Base-by-base conservation (phyloP, 2,797 vertebrate species). In the Euthynnus affinis region DNA sequence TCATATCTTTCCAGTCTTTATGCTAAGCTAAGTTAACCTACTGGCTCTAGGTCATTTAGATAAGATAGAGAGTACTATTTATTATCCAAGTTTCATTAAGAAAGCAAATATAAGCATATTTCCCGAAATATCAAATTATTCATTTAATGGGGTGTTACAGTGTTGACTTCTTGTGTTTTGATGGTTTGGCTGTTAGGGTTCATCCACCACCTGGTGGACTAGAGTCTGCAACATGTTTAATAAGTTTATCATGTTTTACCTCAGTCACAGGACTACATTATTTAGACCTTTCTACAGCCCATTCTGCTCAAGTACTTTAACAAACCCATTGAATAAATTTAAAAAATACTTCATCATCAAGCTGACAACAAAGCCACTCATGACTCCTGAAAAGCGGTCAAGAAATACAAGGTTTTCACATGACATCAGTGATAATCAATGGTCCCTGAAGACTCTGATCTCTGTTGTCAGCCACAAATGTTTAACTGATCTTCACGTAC, bases 401-500 rank as follows among this genome's bases (percentile, higher is more conserved):
- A 48, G 44, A 51, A 63, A 25, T 17, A 57, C 29, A 27, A 32
- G 22, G 12, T 60, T 59, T 70, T 51, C 34, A 67, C 34, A 55
- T 22, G 22, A 60, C 14, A 12, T 25, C 14, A 12, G 32, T 25
- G 51, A 71, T 56, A 69, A 59, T 62, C 3, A 1, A 42, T 4
- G 29, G 22, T 58, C 23, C 27, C 9, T n/a, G 40, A 37, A 72
- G 62, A 63, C 23, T 49, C 20, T 55, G 49, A 58, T 71, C 66
- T 59, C 20, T 40, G 52, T 22, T 68, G 71, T 70, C 55, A 74
- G 51, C 15, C 22, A 22, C 56, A 68, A 71, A 34, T 57, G 61
- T 78, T 63, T 22, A 42, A 61, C 74, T 51, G 20, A 52, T 64
- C 40, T 6, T 60, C 13, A 60, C 14, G 13, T 56, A 25, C 48